A percentile compares a stretch with the other conserved stretches of the same genome.
Evolutionary conservation across 92 coral and sea anemone genomes (phyloP).

Genomic region (Actinostola sp.): DNA sequence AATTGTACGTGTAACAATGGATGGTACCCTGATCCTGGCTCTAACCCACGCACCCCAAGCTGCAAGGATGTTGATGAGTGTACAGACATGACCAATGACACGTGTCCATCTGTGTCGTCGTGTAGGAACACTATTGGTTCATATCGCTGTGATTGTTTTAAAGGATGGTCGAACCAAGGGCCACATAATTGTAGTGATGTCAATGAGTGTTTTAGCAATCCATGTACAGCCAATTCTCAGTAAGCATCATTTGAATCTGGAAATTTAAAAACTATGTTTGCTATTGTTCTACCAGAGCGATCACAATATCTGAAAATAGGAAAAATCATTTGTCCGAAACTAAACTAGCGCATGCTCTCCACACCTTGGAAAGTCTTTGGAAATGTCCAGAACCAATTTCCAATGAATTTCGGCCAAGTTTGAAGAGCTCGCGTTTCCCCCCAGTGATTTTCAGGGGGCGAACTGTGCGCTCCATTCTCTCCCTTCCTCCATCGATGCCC

Average conservation of each 20-base stretch:
- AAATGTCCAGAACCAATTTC: too few relatives aligned
- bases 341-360: too few relatives aligned
- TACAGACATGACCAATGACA: background rate
- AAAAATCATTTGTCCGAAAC: too few relatives aligned
- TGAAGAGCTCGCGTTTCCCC: too few relatives aligned
- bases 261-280: too few relatives aligned
- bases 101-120: slow-evolving; percentile 52
- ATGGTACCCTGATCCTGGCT: slow-evolving; percentile 63
- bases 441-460: too few relatives aligned
- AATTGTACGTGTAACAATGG: slow-evolving; percentile 58
- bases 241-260: background rate
- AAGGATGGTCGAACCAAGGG: slow-evolving; percentile 57
- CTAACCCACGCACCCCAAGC: slow-evolving; percentile 12
- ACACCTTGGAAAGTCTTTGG: too few relatives aligned
- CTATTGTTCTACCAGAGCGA: too few relatives aligned
- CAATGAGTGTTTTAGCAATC: slow-evolving; percentile 52
- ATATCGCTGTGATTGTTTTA: slow-evolving; percentile 57
- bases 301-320: too few relatives aligned
- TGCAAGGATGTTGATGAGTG: slow-evolving; percentile 47
- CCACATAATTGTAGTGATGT: slow-evolving; percentile 58
- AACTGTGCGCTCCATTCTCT: too few relatives aligned
- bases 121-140: slow-evolving; percentile 65
- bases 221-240: slow-evolving; percentile 4
- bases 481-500: too few relatives aligned
- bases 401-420: too few relatives aligned